Evolutionary conservation across 2,888 invertebrate species (phyloP).

Genomic region (Chouioia cunea): DNA sequence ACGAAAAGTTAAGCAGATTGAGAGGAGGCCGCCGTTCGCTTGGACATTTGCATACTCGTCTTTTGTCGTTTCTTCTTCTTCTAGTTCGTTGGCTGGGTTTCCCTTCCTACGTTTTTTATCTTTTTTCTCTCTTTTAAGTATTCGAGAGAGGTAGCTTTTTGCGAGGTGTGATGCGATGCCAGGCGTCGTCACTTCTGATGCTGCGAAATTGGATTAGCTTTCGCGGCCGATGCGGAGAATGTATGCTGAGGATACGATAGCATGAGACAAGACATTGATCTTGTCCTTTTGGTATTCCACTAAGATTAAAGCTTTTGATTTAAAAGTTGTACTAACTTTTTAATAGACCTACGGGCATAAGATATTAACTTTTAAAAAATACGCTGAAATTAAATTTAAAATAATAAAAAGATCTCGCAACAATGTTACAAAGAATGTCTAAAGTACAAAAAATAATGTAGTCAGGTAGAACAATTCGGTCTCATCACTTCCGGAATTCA

Average conservation of each 20-base stretch:
- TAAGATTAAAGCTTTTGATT: background rate
- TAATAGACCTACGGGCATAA: constrained; percentile 6
- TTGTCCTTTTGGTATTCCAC: background rate
- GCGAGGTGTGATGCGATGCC: no score
- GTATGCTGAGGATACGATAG: background rate
- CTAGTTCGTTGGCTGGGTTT: constrained; percentile 28
- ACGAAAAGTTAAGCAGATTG: constrained; percentile 64
- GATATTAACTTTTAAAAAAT: constrained; percentile 24
- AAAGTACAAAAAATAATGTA: constrained; percentile 8
- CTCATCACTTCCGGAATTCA: constrained; percentile 43
- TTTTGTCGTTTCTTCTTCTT: constrained; percentile 32
- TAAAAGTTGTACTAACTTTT: constrained; percentile 7
- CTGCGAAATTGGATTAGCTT: constrained; percentile 32
- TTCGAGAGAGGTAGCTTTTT: constrained; percentile 17
- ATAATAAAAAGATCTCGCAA: background rate
- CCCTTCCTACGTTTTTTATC: background rate
- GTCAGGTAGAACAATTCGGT: constrained; percentile 16
- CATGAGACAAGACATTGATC: background rate
- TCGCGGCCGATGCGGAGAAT: background rate
- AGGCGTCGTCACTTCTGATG: constrained; percentile 7
- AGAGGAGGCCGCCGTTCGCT: constrained; percentile 31
- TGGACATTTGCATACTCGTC: constrained; percentile 61
- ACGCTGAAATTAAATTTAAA: constrained; percentile 35
- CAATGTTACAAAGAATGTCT: no score
- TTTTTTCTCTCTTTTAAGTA: constrained; percentile 10